Evolutionary conservation across 1,140 invertebrate species (phyloP).

Genomic region (Sycobia sp.): DNA sequence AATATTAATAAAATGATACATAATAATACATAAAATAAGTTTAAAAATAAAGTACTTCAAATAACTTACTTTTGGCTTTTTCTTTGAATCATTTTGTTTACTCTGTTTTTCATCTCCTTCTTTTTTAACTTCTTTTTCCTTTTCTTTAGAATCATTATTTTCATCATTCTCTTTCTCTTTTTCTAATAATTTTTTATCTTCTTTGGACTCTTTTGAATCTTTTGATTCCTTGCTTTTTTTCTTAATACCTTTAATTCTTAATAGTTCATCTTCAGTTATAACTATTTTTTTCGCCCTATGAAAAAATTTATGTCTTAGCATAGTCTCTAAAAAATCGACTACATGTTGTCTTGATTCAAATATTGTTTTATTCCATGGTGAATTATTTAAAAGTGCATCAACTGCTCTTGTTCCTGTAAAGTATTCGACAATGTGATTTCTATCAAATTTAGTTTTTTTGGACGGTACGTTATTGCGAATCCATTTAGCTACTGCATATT

Average conservation of each 20-base stretch:
- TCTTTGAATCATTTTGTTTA: conserved; percentile 46
- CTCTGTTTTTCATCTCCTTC: conserved; percentile 41
- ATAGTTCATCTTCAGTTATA: conserved; percentile 55
- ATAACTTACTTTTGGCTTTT: conserved; percentile 53
- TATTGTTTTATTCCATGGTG: conserved; percentile 85
- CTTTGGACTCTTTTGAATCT: conserved; percentile 58
- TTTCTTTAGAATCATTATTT: conserved; percentile 62
- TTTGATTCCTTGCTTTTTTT: conserved; percentile 73
- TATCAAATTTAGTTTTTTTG: conserved; percentile 90
- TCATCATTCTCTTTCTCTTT: conserved; percentile 68
- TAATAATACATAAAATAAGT: background rate
- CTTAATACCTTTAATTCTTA: conserved; percentile 67
- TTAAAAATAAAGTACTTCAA: conserved; percentile 7
- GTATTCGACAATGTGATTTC: conserved; percentile 95
- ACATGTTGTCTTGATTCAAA: conserved; percentile 84
- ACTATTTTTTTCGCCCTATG: conserved; percentile 87
- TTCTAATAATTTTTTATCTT: conserved; percentile 61
- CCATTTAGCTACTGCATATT: conserved; percentile 93
- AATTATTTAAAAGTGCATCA: conserved; percentile 83
- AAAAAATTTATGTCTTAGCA: conserved; percentile 92
- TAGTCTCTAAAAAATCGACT: conserved; percentile 79
- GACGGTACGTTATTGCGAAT: conserved; percentile 88
- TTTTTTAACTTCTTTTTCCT: conserved; percentile 61
- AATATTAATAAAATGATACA: background rate
- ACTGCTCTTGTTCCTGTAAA: conserved; percentile 94